These are phyloP conservation scores for Gouania willdenowi DNA, from an alignment of 2,797 vertebrate species.

Conservation along the genomic window DNA sequence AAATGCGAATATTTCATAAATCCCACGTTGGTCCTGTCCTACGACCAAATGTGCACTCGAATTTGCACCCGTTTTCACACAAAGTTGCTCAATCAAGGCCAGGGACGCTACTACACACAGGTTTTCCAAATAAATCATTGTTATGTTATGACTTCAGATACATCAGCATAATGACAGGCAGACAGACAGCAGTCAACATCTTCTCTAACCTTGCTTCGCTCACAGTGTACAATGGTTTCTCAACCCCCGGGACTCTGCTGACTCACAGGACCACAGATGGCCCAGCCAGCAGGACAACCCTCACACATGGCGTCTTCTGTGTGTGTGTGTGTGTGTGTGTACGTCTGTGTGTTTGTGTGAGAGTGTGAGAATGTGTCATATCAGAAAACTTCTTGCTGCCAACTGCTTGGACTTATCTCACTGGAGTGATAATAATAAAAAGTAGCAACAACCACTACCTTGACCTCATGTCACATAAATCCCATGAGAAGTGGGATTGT, in stretches of 20 bases:
- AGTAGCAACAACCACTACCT: conserved; percentile 1
- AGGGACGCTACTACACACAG: too few species aligned
- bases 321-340: conserved; percentile 41
- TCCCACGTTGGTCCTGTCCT: too few species aligned
- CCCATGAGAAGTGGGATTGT: too few species aligned
- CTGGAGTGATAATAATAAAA: conserved; percentile 8
- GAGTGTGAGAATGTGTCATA: conserved; percentile 40
- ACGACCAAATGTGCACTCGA: too few species aligned
- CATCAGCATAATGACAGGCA: too few species aligned
- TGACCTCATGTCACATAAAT: too few species aligned
- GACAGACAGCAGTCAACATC: conserved; percentile 6
- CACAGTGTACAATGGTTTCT: conserved; percentile 31
- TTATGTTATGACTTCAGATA: too few species aligned
- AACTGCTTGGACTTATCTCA: conserved; percentile 17
- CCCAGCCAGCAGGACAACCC: conserved; percentile 55
- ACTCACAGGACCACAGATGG: conserved; percentile 61
- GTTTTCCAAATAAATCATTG: too few species aligned
- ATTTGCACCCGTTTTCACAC: too few species aligned
- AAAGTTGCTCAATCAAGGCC: too few species aligned
- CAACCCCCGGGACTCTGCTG: conserved; percentile 47
- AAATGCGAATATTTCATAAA: too few species aligned
- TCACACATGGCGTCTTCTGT: conserved; percentile 61
- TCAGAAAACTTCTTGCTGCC: conserved; percentile 33
- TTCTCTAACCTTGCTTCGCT: conserved; percentile 12
- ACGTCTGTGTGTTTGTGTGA: conserved; percentile 4